phyloP scores from a whole-genome alignment of 2,797 vertebrate species.

The Anguilla megastoma region DNA sequence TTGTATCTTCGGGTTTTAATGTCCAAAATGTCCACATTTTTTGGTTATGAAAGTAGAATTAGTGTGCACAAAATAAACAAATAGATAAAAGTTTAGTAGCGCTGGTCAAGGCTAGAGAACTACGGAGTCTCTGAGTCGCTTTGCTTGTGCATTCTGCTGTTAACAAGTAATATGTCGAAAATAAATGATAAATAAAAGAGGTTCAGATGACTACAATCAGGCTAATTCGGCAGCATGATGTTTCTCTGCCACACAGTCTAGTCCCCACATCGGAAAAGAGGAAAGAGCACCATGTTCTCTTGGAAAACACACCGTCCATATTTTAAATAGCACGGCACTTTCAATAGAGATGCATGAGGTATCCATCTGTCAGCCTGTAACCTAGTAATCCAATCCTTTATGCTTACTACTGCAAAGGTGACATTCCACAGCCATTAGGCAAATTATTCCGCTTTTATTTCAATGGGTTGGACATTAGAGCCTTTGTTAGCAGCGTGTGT shows the following conservation, averaged over 20 bases:
- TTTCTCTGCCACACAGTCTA: not conserved
- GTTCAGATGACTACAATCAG: not conserved
- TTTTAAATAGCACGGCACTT: not conserved
- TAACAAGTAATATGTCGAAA: not conserved
- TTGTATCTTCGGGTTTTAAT: not conserved
- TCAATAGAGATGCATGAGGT: not conserved
- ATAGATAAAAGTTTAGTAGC: not conserved
- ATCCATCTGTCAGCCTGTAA: not conserved
- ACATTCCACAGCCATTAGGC: conserved; percentile 9
- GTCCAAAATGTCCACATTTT: not conserved
- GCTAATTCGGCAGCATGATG: not conserved
- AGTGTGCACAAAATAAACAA: not conserved
- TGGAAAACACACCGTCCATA: not conserved
- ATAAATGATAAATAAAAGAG: not conserved
- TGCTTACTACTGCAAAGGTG: not conserved
- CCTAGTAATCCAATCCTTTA: not conserved
- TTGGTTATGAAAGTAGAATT: not conserved
- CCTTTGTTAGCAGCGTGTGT: not conserved
- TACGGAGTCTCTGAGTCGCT: too few relatives aligned
- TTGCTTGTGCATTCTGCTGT: not conserved
- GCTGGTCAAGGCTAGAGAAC: too few relatives aligned
- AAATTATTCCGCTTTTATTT: not conserved
- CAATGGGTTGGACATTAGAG: not conserved
- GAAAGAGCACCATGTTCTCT: not conserved
- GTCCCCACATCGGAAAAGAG: not conserved